These are phyloP conservation scores for Epirrhoe tristata DNA, from an alignment of 2,888 invertebrate genomes.

Conservation along the genomic window DNA sequence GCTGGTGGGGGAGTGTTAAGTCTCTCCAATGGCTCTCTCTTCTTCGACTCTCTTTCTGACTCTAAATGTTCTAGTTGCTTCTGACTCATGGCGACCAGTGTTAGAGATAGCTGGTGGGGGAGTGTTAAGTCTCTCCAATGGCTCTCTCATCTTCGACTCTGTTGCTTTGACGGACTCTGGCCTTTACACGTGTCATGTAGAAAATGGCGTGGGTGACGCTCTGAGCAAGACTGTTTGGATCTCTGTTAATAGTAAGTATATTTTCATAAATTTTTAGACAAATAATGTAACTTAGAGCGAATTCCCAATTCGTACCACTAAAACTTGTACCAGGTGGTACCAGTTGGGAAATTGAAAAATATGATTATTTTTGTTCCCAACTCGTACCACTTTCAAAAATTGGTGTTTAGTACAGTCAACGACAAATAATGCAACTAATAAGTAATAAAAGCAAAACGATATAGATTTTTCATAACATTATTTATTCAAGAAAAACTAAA, in stretches of 20 bases:
- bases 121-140: conserved; percentile 78
- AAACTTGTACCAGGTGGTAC: too few relatives aligned
- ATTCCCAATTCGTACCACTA: too few relatives aligned
- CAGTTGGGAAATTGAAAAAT: too few relatives aligned
- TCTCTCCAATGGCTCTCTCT: conserved; percentile 77
- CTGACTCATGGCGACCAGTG: conserved; percentile 78
- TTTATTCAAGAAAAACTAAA: too few relatives aligned
- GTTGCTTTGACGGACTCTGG: conserved; percentile 80
- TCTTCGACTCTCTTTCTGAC: conserved; percentile 77
- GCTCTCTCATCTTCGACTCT: conserved; percentile 77
- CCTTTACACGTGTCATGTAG: conserved; percentile 79
- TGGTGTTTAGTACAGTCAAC: too few relatives aligned
- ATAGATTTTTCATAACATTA: too few relatives aligned
- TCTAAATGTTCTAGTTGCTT: conserved; percentile 70
- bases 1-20: conserved; percentile 81
- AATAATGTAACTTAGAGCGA: too few relatives aligned
- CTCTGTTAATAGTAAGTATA: conserved; percentile 80
- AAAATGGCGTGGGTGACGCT: conserved; percentile 82
- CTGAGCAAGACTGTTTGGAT: conserved; percentile 81
- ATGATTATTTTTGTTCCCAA: too few relatives aligned
- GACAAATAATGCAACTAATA: too few relatives aligned
- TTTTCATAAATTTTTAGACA: neutral
- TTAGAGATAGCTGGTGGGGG: conserved; percentile 81
- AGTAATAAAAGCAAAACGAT: too few relatives aligned
- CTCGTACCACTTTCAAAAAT: too few relatives aligned